Conservation (phyloP, 2,888 invertebrate genomes). For the Myopa testacea region DNA sequence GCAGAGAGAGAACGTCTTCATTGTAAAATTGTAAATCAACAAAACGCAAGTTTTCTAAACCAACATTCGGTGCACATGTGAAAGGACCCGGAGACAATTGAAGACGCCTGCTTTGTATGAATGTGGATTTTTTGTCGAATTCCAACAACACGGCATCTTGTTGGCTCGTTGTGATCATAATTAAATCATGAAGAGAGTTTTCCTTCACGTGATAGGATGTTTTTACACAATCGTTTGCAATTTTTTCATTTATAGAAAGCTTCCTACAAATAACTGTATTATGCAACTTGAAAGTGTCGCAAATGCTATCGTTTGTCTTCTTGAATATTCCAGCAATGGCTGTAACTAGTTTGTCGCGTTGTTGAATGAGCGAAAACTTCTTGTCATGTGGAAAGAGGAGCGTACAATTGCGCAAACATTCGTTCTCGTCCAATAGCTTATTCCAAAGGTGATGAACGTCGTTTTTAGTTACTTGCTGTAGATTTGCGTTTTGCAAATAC, state of each 20-base stretch:
- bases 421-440: conserved; percentile 79
- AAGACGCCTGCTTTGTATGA: conserved; percentile 71
- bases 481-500: conserved; percentile 82
- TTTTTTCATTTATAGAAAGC: conserved; percentile 45
- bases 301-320: conserved; percentile 74
- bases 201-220: conserved; percentile 61
- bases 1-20: conserved; percentile 74
- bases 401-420: conserved; percentile 77
- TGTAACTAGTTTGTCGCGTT: conserved; percentile 78
- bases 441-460: conserved; percentile 84
- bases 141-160: conserved; percentile 64
- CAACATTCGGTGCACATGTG: background rate
- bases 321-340: conserved; percentile 78
- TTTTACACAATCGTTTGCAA: conserved; percentile 50
- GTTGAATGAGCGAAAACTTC: conserved; percentile 83
- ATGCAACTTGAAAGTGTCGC: conserved; percentile 73
- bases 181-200: conserved; percentile 55
- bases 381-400: conserved; percentile 81
- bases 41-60: conserved; percentile 69
- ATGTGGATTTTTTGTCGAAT: conserved; percentile 61
- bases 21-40: conserved; percentile 83
- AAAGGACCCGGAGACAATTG: conserved; percentile 68
- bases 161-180: conserved; percentile 57
- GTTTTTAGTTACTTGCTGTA: conserved; percentile 74
- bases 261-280: conserved; percentile 70